phyloP scores from a whole-genome alignment of 2,888 invertebrate species.

The Drosophila acutilabella region DNA sequence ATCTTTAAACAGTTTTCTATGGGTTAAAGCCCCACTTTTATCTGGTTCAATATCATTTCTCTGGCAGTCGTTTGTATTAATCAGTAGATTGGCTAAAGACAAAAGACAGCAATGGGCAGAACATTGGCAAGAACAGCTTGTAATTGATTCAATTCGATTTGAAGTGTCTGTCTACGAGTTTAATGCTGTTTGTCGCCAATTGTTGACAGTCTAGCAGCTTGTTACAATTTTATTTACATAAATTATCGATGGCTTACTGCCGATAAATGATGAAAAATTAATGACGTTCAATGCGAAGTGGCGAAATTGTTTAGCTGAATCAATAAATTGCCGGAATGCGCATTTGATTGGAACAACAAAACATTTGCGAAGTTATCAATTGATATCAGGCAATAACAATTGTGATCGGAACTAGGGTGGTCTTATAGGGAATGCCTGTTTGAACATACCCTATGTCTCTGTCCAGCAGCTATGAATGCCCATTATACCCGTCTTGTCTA shows the following conservation, averaged over 20 bases:
- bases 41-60: slow-evolving; percentile 27
- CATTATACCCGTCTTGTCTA: background rate
- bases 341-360: slow-evolving; percentile 49
- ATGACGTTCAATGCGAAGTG: slow-evolving; percentile 45
- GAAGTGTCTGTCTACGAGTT: slow-evolving; percentile 48
- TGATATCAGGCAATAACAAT: slow-evolving; percentile 30
- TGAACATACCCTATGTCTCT: background rate
- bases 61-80: slow-evolving; percentile 40
- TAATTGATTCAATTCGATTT: slow-evolving; percentile 60
- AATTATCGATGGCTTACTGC: slow-evolving; percentile 54
- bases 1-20: background rate
- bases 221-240: slow-evolving; percentile 71
- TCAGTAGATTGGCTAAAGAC: slow-evolving; percentile 49
- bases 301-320: slow-evolving; percentile 48
- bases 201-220: slow-evolving; percentile 55
- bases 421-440: background rate
- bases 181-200: slow-evolving; percentile 66
- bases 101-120: slow-evolving; percentile 47
- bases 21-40: slow-evolving; percentile 41
- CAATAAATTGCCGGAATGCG: slow-evolving; percentile 45
- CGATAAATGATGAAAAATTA: slow-evolving; percentile 51
- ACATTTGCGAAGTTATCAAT: slow-evolving; percentile 22
- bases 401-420: background rate
- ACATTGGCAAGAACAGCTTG: slow-evolving; percentile 50
- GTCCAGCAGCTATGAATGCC: background rate